A percentile compares a stretch with the other conserved stretches of the same genome.
Evolutionary conservation across 1,140 invertebrate species (phyloP).

Genomic region (Adelges cooleyi): DNA sequence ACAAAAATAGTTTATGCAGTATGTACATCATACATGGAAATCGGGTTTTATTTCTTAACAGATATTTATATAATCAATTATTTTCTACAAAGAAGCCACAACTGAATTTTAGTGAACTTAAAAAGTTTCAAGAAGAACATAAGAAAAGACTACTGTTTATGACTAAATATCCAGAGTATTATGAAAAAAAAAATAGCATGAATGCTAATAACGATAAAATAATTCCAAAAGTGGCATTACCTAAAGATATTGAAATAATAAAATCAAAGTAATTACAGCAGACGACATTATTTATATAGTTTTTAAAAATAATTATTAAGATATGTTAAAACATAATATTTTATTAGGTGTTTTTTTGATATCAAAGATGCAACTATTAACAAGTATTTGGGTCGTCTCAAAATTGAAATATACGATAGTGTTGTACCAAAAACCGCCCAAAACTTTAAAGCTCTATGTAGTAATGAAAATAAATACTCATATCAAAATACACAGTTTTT

Average conservation of each 20-base stretch:
- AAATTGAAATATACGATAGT: background rate
- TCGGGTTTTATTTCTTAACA: no score
- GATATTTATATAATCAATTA: background rate
- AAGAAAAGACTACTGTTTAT: background rate
- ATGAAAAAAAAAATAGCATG: background rate
- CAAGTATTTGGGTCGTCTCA: background rate
- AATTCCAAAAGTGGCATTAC: background rate
- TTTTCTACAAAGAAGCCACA: background rate
- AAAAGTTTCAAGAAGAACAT: background rate
- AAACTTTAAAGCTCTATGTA: background rate
- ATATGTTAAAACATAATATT: no score
- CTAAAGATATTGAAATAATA: background rate
- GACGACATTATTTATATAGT: no score
- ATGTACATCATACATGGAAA: no score
- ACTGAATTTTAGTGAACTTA: background rate
- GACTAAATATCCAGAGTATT: background rate
- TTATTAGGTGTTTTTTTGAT: background rate
- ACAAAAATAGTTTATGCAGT: background rate
- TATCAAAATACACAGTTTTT: background rate
- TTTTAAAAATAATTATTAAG: no score
- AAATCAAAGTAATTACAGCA: background rate
- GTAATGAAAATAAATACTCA: background rate
- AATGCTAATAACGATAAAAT: background rate
- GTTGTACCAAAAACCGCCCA: background rate
- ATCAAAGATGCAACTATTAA: background rate